Evolutionary conservation across 2,888 invertebrate species (phyloP).

Genomic region (Spisula subtruncata): DNA sequence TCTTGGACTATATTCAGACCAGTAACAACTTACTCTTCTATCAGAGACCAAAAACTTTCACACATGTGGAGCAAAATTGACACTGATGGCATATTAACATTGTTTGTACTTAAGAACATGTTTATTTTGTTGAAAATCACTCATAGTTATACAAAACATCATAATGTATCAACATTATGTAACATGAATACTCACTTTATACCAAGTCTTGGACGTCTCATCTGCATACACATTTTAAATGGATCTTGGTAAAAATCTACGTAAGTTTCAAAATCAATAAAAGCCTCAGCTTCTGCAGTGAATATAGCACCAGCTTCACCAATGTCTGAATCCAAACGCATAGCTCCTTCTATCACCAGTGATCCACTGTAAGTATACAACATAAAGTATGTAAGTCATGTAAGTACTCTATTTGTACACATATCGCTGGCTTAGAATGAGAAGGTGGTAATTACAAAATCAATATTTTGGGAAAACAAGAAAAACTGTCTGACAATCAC

Average conservation of each 20-base stretch:
- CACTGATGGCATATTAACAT: not conserved
- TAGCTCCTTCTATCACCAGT: constrained; percentile 90
- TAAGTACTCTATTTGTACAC: no score
- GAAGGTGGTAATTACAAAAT: no score
- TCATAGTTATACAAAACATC: no score
- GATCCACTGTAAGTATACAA: constrained; percentile 90
- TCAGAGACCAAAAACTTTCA: not conserved
- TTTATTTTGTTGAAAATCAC: no score
- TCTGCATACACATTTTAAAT: constrained; percentile 92
- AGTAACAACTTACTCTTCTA: no score
- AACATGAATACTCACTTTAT: constrained; percentile 90
- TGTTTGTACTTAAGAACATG: no score
- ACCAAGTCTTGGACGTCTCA: constrained; percentile 91
- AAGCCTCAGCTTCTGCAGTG: constrained; percentile 90
- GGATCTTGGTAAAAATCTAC: constrained; percentile 93
- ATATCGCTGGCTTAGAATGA: no score
- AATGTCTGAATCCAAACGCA: constrained; percentile 91
- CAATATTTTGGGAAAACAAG: no score
- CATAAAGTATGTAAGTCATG: no score
- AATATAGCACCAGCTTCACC: constrained; percentile 91
- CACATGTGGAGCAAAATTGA: not conserved
- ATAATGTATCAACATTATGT: no score
- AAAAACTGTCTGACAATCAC: no score
- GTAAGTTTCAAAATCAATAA: constrained; percentile 92
- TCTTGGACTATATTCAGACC: no score